Evolutionary conservation across 2,888 invertebrate genomes (phyloP).

Genomic region (Limnephilus rhombicus): DNA sequence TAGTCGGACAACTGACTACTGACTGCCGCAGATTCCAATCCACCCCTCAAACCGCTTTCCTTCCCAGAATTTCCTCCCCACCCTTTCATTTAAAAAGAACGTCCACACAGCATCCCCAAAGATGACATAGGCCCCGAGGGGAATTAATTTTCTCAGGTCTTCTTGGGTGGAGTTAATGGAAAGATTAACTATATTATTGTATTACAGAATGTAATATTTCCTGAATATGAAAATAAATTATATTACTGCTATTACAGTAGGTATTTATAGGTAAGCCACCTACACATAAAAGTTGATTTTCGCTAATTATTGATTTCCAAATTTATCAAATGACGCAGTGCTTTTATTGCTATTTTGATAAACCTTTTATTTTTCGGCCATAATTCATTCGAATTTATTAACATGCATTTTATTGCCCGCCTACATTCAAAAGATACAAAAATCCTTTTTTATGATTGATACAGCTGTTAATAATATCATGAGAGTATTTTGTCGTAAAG

Average conservation of each 20-base stretch:
- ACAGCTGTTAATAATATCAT: conserved; percentile 31
- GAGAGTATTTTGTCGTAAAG: conserved; percentile 28
- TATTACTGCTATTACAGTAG: not conserved
- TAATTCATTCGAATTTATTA: conserved; percentile 29
- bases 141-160: too few species aligned
- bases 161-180: too few species aligned
- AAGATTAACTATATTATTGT: too few species aligned
- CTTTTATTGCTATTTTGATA: not conserved
- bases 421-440: conserved; percentile 14
- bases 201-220: not conserved
- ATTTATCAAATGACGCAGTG: not conserved
- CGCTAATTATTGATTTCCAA: not conserved
- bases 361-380: not conserved
- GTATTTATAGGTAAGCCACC: not conserved
- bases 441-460: conserved; percentile 11
- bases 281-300: not conserved
- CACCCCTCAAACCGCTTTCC: too few species aligned
- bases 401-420: conserved; percentile 33
- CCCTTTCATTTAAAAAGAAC: too few species aligned
- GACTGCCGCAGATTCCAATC: too few species aligned
- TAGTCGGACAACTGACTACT: too few species aligned
- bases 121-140: too few species aligned
- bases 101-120: too few species aligned
- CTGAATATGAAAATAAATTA: not conserved
- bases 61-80: too few species aligned